Percentiles rank a stretch among this genome's conserved stretches.
Conservation (phyloP, 2,888 invertebrate genomes). For the Diaperis boleti region DNA sequence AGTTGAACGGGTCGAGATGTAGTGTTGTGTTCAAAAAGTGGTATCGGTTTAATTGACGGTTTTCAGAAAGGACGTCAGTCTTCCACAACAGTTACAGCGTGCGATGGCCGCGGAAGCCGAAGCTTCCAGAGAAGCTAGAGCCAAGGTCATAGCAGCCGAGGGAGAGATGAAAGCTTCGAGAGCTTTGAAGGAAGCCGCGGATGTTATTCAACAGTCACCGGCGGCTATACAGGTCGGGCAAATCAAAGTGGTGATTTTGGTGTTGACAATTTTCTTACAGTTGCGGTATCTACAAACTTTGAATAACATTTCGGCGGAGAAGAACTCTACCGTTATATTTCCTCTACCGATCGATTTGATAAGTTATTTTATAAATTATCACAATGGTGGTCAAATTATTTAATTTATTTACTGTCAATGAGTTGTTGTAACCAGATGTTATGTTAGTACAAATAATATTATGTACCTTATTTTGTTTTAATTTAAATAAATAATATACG, state of each 20-base stretch:
- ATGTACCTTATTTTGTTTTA: too few species aligned
- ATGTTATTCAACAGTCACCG: slow-evolving; percentile 85
- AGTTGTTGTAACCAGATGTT: too few species aligned
- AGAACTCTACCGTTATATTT: slow-evolving; percentile 95
- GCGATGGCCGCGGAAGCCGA: slow-evolving; percentile 89
- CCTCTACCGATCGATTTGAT: slow-evolving; percentile 90
- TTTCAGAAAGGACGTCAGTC: slow-evolving; percentile 80
- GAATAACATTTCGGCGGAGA: slow-evolving; percentile 92
- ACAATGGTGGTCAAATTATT: too few species aligned
- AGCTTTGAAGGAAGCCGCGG: slow-evolving; percentile 87
- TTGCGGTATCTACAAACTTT: slow-evolving; percentile 89
- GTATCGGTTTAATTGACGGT: slow-evolving; percentile 43
- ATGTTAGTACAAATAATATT: too few species aligned
- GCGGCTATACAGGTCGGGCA: slow-evolving; percentile 74
- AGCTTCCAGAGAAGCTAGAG: slow-evolving; percentile 82
- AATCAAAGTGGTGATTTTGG: background rate
- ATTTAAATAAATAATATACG: too few species aligned
- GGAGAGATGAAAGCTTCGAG: slow-evolving; percentile 89
- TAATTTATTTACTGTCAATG: too few species aligned
- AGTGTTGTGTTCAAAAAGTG: slow-evolving; percentile 79
- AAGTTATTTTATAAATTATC: too few species aligned
- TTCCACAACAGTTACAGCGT: slow-evolving; percentile 81
- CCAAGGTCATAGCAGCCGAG: slow-evolving; percentile 86
- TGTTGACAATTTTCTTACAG: slow-evolving; percentile 69
- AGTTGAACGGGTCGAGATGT: slow-evolving; percentile 96